Evolutionary conservation across 1,140 invertebrate genomes (phyloP), one percentile per base, ranked within the genome.

Genomic region (Drosophila sturtevanti): DNA sequence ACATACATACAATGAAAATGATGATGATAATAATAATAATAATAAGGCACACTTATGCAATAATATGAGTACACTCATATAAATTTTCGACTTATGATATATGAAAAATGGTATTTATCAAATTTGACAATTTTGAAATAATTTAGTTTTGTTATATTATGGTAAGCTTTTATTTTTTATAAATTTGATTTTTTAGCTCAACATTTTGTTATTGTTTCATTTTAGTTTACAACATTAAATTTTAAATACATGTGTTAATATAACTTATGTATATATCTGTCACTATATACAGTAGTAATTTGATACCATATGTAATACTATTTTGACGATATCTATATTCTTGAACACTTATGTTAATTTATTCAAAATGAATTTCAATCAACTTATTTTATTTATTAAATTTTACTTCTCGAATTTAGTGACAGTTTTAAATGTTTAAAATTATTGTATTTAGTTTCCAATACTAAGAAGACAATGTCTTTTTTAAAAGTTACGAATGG

Each of bases 11-110:
- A 48, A 24, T n/a, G 35, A 21, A 21, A n/a, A 44, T 16, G 41
- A 44, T 44, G 7, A 44, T 48, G 9, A 21, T 44, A 7, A 18
- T 44, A 18, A 44, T 48, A 11, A 48, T 48, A 48, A n/a, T 48
- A 44, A 54, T 35, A 72, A 72, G 61, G 78, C 70, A 86, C 65
- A 63, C 64, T 72, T 44, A 56, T 37, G 34, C 18, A 34, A 18
- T 56, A 48, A 9, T 24, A 63, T 63, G 79, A 72, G 52, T 73
- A 64, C 34, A 69, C 16, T 70, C 11, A 54, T 18, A 64, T 69
- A 79, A 14, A 44, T 12, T 51, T 67, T 65, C 10, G 35, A 16
- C 16, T 21, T 37, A 31, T 41, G 34, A 60, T 68, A 34, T 12
- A 64, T 61, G 64, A 51, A 48, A 69, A 22, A 21, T 48, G 41